Evolutionary conservation across 2,797 vertebrate species (phyloP).

Genomic region (Tokudaia tokunoshimensis): DNA sequence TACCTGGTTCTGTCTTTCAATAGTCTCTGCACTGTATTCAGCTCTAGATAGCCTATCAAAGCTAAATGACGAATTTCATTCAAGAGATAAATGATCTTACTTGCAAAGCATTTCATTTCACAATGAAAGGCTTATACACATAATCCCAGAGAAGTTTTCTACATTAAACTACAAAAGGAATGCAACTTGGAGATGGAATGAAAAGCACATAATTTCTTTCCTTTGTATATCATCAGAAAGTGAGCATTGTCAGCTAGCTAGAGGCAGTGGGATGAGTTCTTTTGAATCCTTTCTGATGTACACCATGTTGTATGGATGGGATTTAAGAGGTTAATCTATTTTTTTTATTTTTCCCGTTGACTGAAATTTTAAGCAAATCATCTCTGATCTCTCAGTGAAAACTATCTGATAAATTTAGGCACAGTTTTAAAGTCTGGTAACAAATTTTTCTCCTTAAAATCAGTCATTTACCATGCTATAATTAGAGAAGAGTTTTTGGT

Average conservation of each 20-base stretch:
- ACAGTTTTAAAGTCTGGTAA: conserved; percentile 19
- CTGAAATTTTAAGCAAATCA: conserved; percentile 3
- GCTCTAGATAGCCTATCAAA: neutral
- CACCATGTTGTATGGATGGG: neutral
- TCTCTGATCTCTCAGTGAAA: conserved; percentile 42
- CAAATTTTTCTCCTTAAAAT: conserved; percentile 11
- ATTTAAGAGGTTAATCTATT: neutral
- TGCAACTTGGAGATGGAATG: neutral
- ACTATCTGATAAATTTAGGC: neutral
- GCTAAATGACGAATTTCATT: conserved; percentile 34
- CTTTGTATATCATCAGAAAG: neutral
- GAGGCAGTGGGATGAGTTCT: neutral
- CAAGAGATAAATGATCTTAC: conserved; percentile 24
- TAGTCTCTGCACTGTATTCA: neutral
- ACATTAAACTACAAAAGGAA: neutral
- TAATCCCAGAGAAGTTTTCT: conserved; percentile 15
- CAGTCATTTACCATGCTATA: conserved; percentile 12
- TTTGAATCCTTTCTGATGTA: neutral
- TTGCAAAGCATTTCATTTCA: conserved; percentile 59
- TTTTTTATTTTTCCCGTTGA: neutral
- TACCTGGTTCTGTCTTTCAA: neutral
- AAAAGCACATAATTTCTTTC: neutral
- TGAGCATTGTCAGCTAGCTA: neutral
- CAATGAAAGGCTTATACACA: conserved; percentile 4
- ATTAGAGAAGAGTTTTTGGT: conserved; percentile 15